Evolutionary conservation across 2,113 vertebrate species (phyloP), one percentile per base, ranked within the genome.

Genomic region (Rhabdomys dilectus): DNA sequence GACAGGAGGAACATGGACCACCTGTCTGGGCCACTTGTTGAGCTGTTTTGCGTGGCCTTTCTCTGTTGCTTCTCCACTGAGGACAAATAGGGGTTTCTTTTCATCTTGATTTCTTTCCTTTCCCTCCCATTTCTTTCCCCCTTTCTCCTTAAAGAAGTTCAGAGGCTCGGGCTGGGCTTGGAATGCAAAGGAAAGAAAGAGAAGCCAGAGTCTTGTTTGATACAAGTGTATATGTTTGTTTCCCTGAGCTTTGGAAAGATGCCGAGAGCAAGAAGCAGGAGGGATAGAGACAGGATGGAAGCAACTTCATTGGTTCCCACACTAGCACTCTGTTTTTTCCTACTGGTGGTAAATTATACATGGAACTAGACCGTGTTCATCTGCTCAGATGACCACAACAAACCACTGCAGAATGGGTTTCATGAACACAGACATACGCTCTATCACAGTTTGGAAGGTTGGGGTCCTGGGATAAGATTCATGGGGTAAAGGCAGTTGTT

Each of bases 211-310:
- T 34, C 17, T 48, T 5, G 29, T 60, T 91, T 11, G 10, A 36
- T 19, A 0, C 5, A 0, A 0, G 11, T 31, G 29, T 34, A 4
- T 34, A 31, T 1, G 58, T 26, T 64, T 29, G 9, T 42, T 70
- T 90, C 81, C 26, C 22, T 31, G 39, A 7, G 34, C 39, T 76
- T n/a, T 21, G 77, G n/a, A 21, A 34, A 3, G 0, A 2, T 36
- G 51, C 16, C 4, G 24, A 45, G 24, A 64, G 2, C 21, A 31
- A 62, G 58, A 80, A 58, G 84, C 10, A 22, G 64, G 53, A 66
- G 13, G 34, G 68, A 48, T 31, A 26, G 22, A 16, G 11, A 29
- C 36, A 53, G 53, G n/a, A 53, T 26, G 34, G 75, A 72, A 78
- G 39, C 56, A 81, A 13, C 53, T 24, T 60, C 58, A 64, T 11